A percentile compares a stretch with the other conserved stretches of the same genome.
phyloP scores from a whole-genome alignment of 92 coral and sea anemone species.

The Muricea muricata region DNA sequence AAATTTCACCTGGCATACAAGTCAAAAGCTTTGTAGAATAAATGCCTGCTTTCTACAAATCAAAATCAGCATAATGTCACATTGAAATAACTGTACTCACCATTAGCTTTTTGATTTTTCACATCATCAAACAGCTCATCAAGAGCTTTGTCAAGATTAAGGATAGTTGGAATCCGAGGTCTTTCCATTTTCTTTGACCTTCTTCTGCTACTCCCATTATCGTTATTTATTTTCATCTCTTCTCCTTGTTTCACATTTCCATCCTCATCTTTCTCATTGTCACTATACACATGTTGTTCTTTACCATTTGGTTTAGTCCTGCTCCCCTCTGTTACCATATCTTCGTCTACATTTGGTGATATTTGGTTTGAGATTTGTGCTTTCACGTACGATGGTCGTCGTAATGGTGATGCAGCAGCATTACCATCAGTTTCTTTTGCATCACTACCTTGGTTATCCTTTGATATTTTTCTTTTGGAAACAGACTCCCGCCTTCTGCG shows the following conservation, averaged over 20 bases:
- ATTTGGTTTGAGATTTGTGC: slow-evolving; percentile 78
- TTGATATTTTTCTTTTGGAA: slow-evolving; percentile 45
- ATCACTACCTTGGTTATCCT: slow-evolving; percentile 3
- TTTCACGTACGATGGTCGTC: slow-evolving; percentile 88
- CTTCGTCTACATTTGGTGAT: slow-evolving; percentile 63
- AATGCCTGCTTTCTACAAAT: not conserved
- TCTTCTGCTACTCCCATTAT: slow-evolving; percentile 33
- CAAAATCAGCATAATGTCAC: not conserved
- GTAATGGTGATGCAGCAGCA: slow-evolving; percentile 59
- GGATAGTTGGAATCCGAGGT: slow-evolving; percentile 94
- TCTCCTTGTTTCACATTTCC: slow-evolving; percentile 7
- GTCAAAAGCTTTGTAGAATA: not conserved
- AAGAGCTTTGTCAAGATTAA: slow-evolving; percentile 65
- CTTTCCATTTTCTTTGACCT: slow-evolving; percentile 75
- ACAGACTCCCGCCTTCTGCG: slow-evolving; percentile 48
- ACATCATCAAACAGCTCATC: slow-evolving; percentile 45
- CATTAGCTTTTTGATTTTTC: slow-evolving; percentile 18
- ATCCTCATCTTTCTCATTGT: slow-evolving; percentile 22
- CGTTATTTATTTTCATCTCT: not conserved
- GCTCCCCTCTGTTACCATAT: slow-evolving; percentile 48
- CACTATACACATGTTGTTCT: slow-evolving; percentile 26
- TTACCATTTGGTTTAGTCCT: slow-evolving; percentile 37
- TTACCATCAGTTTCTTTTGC: slow-evolving; percentile 8
- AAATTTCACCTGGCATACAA: not conserved
- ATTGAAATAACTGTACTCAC: not conserved